Evolutionary conservation across 2,888 invertebrate species (phyloP).

Genomic region (Malachius bipustulatus): DNA sequence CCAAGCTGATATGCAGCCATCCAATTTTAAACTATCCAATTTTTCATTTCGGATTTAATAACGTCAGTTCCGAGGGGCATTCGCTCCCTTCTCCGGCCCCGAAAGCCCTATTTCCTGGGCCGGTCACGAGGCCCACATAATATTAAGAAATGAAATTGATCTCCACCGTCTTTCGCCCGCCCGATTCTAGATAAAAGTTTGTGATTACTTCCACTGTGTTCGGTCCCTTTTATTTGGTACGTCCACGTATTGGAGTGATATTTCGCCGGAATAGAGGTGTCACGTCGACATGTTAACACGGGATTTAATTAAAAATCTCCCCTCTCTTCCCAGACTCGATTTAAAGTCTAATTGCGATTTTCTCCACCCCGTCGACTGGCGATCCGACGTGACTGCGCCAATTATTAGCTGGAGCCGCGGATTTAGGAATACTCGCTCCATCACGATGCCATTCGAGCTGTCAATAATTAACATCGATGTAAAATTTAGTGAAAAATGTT

Average conservation of each 20-base stretch:
- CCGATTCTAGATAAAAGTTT: constrained; percentile 35
- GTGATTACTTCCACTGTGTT: constrained; percentile 29
- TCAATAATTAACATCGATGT: no score
- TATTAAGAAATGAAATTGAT: constrained; percentile 38
- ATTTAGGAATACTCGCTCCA: no score
- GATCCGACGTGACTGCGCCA: no score
- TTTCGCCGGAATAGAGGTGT: no score
- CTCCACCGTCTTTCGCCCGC: constrained; percentile 27
- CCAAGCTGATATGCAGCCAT: constrained; percentile 21
- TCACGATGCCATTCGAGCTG: no score
- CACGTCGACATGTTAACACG: no score
- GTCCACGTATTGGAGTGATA: background rate
- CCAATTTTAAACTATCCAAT: constrained; percentile 40
- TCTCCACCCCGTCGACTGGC: no score
- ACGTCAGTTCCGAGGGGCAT: constrained; percentile 34
- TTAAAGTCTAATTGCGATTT: no score
- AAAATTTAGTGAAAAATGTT: no score
- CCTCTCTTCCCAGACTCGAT: no score
- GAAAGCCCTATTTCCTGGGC: constrained; percentile 27
- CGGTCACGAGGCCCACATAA: constrained; percentile 38
- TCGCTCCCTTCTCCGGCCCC: constrained; percentile 25
- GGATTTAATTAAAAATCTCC: no score
- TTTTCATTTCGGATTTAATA: constrained; percentile 40
- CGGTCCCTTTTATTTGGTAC: constrained; percentile 2
- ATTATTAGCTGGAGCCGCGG: no score